Base-by-base conservation (phyloP, 2,888 invertebrate species). In the Cynaeus angustus region DNA sequence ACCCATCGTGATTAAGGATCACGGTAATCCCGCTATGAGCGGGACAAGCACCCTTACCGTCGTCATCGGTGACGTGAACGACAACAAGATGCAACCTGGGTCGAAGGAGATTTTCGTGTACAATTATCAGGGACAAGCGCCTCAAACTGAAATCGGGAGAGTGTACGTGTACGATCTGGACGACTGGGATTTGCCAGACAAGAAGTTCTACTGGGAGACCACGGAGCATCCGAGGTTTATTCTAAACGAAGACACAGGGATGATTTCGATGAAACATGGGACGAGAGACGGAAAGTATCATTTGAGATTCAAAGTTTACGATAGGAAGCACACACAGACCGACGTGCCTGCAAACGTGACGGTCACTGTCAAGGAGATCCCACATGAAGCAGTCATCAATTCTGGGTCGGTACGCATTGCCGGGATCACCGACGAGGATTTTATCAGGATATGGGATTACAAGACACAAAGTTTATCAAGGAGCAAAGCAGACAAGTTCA, bases 141-240 rank as follows among this genome's bases (percentile, higher is more conserved):
- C 82, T 26, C 82, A 82, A 73, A 82, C 82, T 8, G 95, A 82
- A 74, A 81, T 82, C 28, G 82, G 82, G 94, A 21, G 95, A 94
- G 99, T 99, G 5, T 98, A 98, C 85, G 98, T 99, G 0, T 96
- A 96, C 82, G 99, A 99, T 86, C 87, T 95, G 74, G 99, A 99
- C 85, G 99, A 99, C 84, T 99, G 99, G 99, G 99, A 99, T 86
- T 87, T 98, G 73, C 95, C 95, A 0, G 98, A 99, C 84, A 99
- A 99, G 85, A 96, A 95, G 80, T 99, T 98, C 87, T 96, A 95
- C 83, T 97, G 97, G 96, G 96, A 96, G 82, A 91, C 91, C 48
- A 90, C 90, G 56, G 94, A 95, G 82, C 95, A 96, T 87, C 92
- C 94, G 0, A 72, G 79, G 21, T 97, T 97, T 84, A 94, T 93